These are phyloP conservation scores for Zootoca vivipara DNA, from an alignment of 2,113 vertebrate species.

Conservation along the genomic window DNA sequence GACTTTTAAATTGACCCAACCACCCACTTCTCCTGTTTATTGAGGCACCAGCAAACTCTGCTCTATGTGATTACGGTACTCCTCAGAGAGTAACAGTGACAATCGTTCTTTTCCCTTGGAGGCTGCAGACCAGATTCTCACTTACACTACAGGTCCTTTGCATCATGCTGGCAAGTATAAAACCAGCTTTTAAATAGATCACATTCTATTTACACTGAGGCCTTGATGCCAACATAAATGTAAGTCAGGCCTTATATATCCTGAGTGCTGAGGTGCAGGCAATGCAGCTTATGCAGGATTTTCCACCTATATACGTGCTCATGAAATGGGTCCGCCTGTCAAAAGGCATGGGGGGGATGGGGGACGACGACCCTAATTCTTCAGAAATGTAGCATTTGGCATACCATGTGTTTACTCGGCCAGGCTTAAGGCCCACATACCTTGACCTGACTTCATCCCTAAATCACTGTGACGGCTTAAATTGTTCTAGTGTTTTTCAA, in stretches of 20 bases:
- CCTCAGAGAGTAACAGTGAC: slow-evolving; percentile 8
- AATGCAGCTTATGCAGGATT: slow-evolving; percentile 22
- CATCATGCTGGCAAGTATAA: slow-evolving; percentile 21
- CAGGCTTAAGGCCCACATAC: slow-evolving; percentile 26
- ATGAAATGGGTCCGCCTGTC: slow-evolving; percentile 28
- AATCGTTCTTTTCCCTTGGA: slow-evolving; percentile 12
- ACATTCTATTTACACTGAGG: slow-evolving; percentile 53
- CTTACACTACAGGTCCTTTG: not conserved
- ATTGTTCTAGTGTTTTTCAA: slow-evolving; percentile 58
- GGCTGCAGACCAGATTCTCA: slow-evolving; percentile 30
- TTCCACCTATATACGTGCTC: slow-evolving; percentile 46
- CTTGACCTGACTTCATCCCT: slow-evolving; percentile 54
- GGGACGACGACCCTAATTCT: slow-evolving; percentile 51
- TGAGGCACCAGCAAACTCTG: fast-evolving
- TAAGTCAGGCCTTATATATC: slow-evolving; percentile 45
- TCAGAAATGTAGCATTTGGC: slow-evolving; percentile 36
- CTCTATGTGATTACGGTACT: not conserved
- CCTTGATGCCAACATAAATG: slow-evolving; percentile 18
- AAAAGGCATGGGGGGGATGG: not conserved
- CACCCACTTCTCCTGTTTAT: not conserved
- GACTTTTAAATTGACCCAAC: slow-evolving; percentile 2
- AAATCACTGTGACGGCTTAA: slow-evolving; percentile 46
- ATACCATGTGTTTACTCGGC: fast-evolving
- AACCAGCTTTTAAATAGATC: slow-evolving; percentile 26
- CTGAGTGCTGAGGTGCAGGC: slow-evolving; percentile 20